Percentiles rank a stretch among this genome's conserved stretches.
These are phyloP conservation scores for Siphlonurus alternatus DNA, from an alignment of 2,888 invertebrate genomes.

Conservation along the genomic window DNA sequence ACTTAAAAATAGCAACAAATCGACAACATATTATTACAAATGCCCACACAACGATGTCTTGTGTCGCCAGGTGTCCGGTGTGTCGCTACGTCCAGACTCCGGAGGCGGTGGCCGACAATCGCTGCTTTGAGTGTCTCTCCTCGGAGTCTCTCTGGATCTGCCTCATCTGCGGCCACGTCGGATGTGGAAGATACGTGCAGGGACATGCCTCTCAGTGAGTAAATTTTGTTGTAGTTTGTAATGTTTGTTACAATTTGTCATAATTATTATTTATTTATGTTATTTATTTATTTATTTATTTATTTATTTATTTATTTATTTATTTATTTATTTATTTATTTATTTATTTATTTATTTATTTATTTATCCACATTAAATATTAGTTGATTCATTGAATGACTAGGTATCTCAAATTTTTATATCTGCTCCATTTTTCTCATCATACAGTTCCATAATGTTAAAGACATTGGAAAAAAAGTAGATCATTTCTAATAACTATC, in stretches of 20 bases:
- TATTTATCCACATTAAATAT: no score
- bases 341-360: no score
- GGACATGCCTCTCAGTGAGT: conserved; percentile 73
- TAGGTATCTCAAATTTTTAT: no score
- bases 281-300: neutral
- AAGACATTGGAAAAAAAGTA: no score
- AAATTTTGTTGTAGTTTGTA: neutral
- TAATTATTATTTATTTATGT: neutral
- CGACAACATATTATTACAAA: no score
- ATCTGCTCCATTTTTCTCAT: no score
- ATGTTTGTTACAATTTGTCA: neutral
- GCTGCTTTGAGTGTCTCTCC: conserved; percentile 49
- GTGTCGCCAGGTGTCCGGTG: conserved; percentile 69
- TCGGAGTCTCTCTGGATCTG: conserved; percentile 93
- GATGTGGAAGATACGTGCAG: conserved; percentile 79
- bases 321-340: no score
- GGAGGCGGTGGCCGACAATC: conserved; percentile 50
- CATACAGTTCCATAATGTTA: no score
- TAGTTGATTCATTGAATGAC: no score
- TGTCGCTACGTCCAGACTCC: conserved; percentile 83
- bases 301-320: neutral
- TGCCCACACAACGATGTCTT: no score
- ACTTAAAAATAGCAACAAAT: no score
- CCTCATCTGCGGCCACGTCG: conserved; percentile 94
- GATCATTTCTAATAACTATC: no score